Conservation (phyloP, 2,888 invertebrate species). For the Xylophagus ater region DNA sequence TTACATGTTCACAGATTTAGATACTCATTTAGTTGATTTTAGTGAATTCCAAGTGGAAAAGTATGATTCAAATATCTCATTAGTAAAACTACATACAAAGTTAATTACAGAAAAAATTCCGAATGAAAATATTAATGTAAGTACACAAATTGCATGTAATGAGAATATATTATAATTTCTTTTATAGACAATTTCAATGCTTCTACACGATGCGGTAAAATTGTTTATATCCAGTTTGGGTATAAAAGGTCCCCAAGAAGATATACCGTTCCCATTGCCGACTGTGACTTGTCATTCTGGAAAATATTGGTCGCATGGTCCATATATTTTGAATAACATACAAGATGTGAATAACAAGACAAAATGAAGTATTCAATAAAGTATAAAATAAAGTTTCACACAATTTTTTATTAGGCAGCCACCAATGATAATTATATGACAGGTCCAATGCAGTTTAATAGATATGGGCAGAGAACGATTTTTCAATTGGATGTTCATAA, state of each 20-base stretch:
- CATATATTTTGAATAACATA: conserved; percentile 47
- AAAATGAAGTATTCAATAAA: neutral
- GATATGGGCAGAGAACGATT: conserved; percentile 53
- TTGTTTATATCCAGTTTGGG: conserved; percentile 45
- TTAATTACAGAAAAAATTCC: conserved; percentile 30
- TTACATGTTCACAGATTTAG: conserved; percentile 44
- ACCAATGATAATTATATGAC: conserved; percentile 30
- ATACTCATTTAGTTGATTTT: conserved; percentile 39
- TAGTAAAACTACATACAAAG: conserved; percentile 35
- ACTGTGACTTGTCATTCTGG: conserved; percentile 29
- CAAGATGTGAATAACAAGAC: conserved; percentile 45
- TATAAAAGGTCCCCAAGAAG: conserved; percentile 27
- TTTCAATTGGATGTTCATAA: conserved; percentile 60
- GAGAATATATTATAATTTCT: conserved; percentile 2
- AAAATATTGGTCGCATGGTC: conserved; percentile 46
- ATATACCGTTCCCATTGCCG: conserved; percentile 13
- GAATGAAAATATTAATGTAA: conserved; percentile 18
- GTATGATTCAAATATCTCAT: conserved; percentile 32
- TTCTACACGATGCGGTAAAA: conserved; percentile 52
- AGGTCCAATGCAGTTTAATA: conserved; percentile 34
- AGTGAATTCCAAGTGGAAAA: conserved; percentile 39
- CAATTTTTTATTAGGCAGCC: too few relatives aligned
- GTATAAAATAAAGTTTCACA: neutral
- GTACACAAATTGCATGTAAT: neutral
- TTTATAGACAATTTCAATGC: conserved; percentile 47